Evolutionary conservation across 2,888 invertebrate genomes (phyloP).

Genomic region (Melieria picta): DNA sequence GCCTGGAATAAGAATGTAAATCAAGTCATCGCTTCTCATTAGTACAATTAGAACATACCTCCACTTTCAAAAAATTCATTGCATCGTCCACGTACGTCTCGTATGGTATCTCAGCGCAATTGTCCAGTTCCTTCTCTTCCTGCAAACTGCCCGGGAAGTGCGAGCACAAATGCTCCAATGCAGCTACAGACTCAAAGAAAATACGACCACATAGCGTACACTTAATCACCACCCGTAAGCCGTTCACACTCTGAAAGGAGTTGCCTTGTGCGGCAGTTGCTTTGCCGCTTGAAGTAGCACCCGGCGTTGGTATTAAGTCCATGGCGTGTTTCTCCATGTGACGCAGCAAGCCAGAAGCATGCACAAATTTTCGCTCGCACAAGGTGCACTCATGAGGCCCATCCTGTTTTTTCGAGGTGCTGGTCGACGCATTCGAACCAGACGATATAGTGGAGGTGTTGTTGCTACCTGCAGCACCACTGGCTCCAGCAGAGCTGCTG

Average conservation of each 20-base stretch:
- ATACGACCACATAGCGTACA: slow-evolving; percentile 61
- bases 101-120: slow-evolving; percentile 47
- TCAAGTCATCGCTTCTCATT: not conserved
- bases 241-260: slow-evolving; percentile 42
- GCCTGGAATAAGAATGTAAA: slow-evolving; percentile 26
- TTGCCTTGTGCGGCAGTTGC: slow-evolving; percentile 30
- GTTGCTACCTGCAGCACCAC: not conserved
- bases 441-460: slow-evolving; percentile 26
- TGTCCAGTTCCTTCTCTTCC: slow-evolving; percentile 45
- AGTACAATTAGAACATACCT: slow-evolving; percentile 38
- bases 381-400: slow-evolving; percentile 62
- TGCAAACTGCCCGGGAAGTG: slow-evolving; percentile 47
- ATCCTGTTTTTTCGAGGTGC: slow-evolving; percentile 48
- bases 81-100: slow-evolving; percentile 51
- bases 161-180: slow-evolving; percentile 52
- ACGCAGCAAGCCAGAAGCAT: slow-evolving; percentile 61
- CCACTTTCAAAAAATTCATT: slow-evolving; percentile 42
- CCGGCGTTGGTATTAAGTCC: slow-evolving; percentile 56
- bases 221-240: slow-evolving; percentile 55
- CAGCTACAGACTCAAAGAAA: slow-evolving; percentile 52
- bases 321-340: slow-evolving; percentile 66
- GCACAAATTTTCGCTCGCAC: slow-evolving; percentile 65
- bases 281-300: slow-evolving; percentile 34
- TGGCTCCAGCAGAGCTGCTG: slow-evolving; percentile 5
- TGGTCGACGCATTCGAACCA: slow-evolving; percentile 24